Base-by-base conservation (phyloP, 2,888 invertebrate genomes). In the Eledona agricola region DNA sequence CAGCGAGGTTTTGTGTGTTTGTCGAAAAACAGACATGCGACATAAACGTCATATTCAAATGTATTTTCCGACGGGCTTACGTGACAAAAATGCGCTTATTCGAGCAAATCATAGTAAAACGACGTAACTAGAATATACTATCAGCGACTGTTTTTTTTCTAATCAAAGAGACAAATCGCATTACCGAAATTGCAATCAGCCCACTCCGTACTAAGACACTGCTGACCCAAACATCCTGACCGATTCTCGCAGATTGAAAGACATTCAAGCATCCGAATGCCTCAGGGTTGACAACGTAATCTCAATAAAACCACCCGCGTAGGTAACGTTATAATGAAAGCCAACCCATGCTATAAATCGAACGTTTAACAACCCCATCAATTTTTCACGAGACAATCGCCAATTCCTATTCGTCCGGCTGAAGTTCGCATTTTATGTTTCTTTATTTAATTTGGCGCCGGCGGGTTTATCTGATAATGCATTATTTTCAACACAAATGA, bases 281-380 rank as follows among this genome's bases (percentile, higher is more conserved):
- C 29, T 45, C 28, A 38, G 26, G 49, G 55, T 58, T 59, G 60
- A 62, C 63, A 61, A 60, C 55, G 63, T 63, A 67, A 65, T 67
- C 66, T 65, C 63, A 63, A 67, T 65, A 65, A 65, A 66, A 64
- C 57, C 59, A 58, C 50, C 62, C 58, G 58, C 57, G 53, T 58
- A 63, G 61, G 61, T 59, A 62, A 61, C 54, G 57, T 58, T 63
- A 64, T 64, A 69, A 67, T 65, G 65, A 64, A 63, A 64, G 64
- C 64, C 62, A 61, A 57, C 64, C 66, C 64, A 59, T 60, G 59
- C 63, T 58, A 61, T 65, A 69, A 67, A 66, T 63, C 59, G 59
- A 60, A 63, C 62, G 61, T 65, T 69, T 69, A 66, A 69, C 67
- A 64, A 57, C 61, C 61, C 63, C 57, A 69, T 69, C 66, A 69